These are phyloP conservation scores for Nyctibius grandis DNA, from an alignment of 2,797 vertebrate species.

Conservation along the genomic window DNA sequence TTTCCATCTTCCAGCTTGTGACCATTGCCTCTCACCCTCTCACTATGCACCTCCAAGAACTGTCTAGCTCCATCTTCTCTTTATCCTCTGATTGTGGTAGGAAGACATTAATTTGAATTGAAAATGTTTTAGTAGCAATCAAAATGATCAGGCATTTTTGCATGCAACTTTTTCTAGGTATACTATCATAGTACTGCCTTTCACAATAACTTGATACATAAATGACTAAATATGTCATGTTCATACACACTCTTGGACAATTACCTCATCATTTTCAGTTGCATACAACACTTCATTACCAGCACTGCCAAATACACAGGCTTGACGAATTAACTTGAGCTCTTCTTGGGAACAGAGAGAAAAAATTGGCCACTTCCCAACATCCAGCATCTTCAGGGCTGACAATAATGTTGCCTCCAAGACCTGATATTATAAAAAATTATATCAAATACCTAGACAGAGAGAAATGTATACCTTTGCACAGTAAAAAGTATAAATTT, in stretches of 20 bases:
- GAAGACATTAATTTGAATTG: neutral
- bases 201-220: neutral
- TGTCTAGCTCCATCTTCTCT: neutral
- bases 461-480: neutral
- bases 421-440: conserved; percentile 42
- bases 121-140: neutral
- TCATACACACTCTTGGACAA: neutral
- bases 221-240: neutral
- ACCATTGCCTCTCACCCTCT: neutral
- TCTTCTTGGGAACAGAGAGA: conserved; percentile 94
- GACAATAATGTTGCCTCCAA: conserved; percentile 56
- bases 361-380: conserved; percentile 99
- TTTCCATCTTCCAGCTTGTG: neutral
- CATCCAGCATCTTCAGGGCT: conserved; percentile 92
- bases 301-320: conserved; percentile 94
- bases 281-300: conserved; percentile 95
- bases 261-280: conserved; percentile 95
- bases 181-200: neutral
- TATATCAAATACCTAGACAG: neutral
- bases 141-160: neutral
- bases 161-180: neutral
- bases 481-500: neutral
- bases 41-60: neutral
- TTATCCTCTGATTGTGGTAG: neutral
- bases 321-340: conserved; percentile 89